Evolutionary conservation across 2,888 invertebrate species (phyloP).

Genomic region (Thalpophila matura): DNA sequence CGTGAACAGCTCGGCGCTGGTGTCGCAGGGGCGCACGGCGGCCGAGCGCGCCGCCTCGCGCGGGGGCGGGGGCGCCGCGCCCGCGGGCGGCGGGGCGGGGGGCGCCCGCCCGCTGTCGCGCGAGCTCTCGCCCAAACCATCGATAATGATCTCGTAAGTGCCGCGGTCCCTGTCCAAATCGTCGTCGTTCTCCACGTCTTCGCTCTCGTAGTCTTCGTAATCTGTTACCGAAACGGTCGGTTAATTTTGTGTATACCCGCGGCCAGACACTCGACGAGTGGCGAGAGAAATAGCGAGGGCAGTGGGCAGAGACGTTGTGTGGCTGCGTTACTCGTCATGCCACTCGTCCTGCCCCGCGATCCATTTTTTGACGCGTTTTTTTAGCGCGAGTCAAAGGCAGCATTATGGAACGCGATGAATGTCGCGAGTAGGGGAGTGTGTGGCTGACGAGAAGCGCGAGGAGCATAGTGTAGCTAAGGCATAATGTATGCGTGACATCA

Average conservation of each 20-base stretch:
- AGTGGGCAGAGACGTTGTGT: too few relatives aligned
- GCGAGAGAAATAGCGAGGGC: too few relatives aligned
- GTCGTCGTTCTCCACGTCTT: slow-evolving; percentile 81
- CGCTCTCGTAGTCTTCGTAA: slow-evolving; percentile 87
- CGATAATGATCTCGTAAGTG: slow-evolving; percentile 87
- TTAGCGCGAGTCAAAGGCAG: too few relatives aligned
- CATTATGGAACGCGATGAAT: too few relatives aligned
- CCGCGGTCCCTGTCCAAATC: slow-evolving; percentile 82
- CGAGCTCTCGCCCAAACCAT: slow-evolving; percentile 77
- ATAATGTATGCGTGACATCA: too few relatives aligned
- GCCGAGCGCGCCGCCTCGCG: slow-evolving; percentile 89
- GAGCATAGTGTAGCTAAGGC: too few relatives aligned
- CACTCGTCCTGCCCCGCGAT: too few relatives aligned
- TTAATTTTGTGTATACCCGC: background rate
- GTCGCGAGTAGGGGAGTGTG: too few relatives aligned
- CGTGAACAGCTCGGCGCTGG: slow-evolving; percentile 96
- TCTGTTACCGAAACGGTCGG: slow-evolving; percentile 64
- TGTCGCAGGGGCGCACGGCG: slow-evolving; percentile 95
- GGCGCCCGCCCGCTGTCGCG: slow-evolving; percentile 80
- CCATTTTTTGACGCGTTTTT: too few relatives aligned
- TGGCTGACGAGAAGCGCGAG: too few relatives aligned
- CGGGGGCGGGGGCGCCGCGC: slow-evolving; percentile 86
- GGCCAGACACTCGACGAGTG: too few relatives aligned
- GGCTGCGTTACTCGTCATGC: too few relatives aligned
- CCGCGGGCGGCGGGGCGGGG: slow-evolving; percentile 81